Conservation (phyloP, 2,888 invertebrate genomes). For the Mellilla xanthometata region DNA sequence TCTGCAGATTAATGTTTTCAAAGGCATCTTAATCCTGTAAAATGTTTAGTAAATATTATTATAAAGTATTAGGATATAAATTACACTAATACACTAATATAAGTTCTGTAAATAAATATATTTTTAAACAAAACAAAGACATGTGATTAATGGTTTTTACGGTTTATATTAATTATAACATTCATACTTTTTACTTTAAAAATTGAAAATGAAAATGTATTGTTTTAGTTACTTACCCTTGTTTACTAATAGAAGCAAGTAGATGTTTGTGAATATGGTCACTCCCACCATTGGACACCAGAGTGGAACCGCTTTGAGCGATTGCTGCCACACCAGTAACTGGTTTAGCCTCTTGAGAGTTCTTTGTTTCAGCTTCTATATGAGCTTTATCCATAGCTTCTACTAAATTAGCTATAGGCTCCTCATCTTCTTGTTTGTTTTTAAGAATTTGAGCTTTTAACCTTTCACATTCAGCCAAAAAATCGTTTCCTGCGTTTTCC, state of each 20-base stretch:
- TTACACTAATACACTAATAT: too few relatives aligned
- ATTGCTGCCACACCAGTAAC: constrained; percentile 3
- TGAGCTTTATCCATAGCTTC: constrained; percentile 64
- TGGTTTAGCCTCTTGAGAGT: neutral
- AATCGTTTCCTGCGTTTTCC: constrained; percentile 48
- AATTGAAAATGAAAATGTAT: too few relatives aligned
- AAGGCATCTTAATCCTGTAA: too few relatives aligned
- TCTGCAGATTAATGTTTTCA: too few relatives aligned
- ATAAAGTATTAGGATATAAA: too few relatives aligned
- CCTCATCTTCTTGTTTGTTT: constrained; percentile 54
- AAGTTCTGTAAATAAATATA: too few relatives aligned
- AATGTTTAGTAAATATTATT: too few relatives aligned
- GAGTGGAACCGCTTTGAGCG: constrained; percentile 8
- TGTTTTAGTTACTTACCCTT: constrained; percentile 82
- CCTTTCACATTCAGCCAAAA: constrained; percentile 66
- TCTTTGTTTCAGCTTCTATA: constrained; percentile 9
- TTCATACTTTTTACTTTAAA: too few relatives aligned
- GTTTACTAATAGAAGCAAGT: constrained; percentile 86
- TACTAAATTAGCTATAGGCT: constrained; percentile 59
- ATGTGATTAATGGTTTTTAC: too few relatives aligned
- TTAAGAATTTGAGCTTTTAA: constrained; percentile 64
- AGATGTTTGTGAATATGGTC: constrained; percentile 73
- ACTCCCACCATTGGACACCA: constrained; percentile 35
- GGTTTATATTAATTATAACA: too few relatives aligned
- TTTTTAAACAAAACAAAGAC: too few relatives aligned